Evolutionary conservation across 1,140 invertebrate species (phyloP).

Genomic region (Colletes latitarsis): DNA sequence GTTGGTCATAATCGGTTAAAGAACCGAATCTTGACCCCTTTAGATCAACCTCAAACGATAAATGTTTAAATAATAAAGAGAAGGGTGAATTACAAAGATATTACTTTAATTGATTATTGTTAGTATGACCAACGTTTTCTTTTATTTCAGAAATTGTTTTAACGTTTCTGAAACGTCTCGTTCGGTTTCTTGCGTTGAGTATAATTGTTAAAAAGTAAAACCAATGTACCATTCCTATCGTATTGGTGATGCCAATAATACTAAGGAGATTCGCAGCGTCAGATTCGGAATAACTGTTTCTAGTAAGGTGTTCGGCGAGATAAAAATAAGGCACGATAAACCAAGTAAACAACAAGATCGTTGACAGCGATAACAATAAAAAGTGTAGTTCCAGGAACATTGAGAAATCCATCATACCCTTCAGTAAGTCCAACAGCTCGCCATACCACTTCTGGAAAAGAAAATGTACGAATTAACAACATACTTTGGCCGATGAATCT

Average conservation of each 20-base stretch:
- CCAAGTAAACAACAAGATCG: constrained; percentile 93
- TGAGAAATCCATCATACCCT: constrained; percentile 89
- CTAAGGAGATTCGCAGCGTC: constrained; percentile 89
- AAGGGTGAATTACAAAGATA: too few relatives aligned
- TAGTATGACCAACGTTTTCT: too few relatives aligned
- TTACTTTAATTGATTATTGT: too few relatives aligned
- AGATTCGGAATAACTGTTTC: constrained; percentile 85
- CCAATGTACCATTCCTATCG: constrained; percentile 91
- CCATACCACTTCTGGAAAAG: constrained; percentile 88
- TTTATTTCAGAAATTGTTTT: too few relatives aligned
- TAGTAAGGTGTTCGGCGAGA: constrained; percentile 87
- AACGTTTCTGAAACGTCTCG: too few relatives aligned
- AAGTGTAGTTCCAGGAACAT: constrained; percentile 91
- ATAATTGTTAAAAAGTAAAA: background rate
- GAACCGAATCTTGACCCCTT: too few relatives aligned
- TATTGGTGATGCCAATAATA: constrained; percentile 92
- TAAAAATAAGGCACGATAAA: constrained; percentile 96
- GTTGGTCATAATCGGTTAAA: too few relatives aligned
- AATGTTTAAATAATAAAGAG: too few relatives aligned
- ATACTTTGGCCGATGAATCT: too few relatives aligned
- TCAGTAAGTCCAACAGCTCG: constrained; percentile 86
- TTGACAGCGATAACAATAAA: constrained; percentile 90
- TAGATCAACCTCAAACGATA: too few relatives aligned
- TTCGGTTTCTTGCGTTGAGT: too few relatives aligned
- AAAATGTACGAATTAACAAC: background rate